Conservation (phyloP, 1,140 invertebrate genomes). For the Drosophila teissieri region DNA sequence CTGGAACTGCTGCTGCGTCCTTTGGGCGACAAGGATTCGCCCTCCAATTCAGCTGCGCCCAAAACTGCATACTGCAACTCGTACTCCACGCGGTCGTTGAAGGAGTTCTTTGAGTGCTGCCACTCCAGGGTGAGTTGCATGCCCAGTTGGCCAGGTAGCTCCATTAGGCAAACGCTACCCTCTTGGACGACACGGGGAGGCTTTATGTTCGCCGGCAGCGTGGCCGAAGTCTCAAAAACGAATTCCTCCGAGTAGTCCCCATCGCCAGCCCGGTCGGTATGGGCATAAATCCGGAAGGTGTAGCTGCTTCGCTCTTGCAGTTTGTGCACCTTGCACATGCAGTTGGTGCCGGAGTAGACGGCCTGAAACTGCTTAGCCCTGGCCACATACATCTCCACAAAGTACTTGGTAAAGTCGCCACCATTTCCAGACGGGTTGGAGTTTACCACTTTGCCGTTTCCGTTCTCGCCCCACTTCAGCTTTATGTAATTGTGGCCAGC, state of each 20-base stretch:
- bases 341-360: conserved; percentile 91
- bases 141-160: conserved; percentile 58
- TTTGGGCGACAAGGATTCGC: conserved; percentile 53
- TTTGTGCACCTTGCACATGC: conserved; percentile 92
- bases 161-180: conserved; percentile 59
- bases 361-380: conserved; percentile 89
- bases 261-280: conserved; percentile 91
- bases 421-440: conserved; percentile 53
- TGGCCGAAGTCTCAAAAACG: conserved; percentile 89
- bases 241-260: conserved; percentile 90
- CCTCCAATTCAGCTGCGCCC: conserved; percentile 34
- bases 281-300: conserved; percentile 92
- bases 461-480: conserved; percentile 91
- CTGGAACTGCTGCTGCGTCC: conserved; percentile 46
- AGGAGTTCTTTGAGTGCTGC: conserved; percentile 84
- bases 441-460: conserved; percentile 73
- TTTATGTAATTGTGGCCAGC: conserved; percentile 92
- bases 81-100: conserved; percentile 79
- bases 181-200: conserved; percentile 86
- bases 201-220: conserved; percentile 91
- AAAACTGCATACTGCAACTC: conserved; percentile 72
- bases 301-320: conserved; percentile 91
- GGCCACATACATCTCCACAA: conserved; percentile 90
- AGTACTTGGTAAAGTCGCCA: conserved; percentile 90
- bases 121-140: conserved; percentile 86